Conservation (phyloP, 2,888 invertebrate genomes). For the Gastrophysa polygoni region DNA sequence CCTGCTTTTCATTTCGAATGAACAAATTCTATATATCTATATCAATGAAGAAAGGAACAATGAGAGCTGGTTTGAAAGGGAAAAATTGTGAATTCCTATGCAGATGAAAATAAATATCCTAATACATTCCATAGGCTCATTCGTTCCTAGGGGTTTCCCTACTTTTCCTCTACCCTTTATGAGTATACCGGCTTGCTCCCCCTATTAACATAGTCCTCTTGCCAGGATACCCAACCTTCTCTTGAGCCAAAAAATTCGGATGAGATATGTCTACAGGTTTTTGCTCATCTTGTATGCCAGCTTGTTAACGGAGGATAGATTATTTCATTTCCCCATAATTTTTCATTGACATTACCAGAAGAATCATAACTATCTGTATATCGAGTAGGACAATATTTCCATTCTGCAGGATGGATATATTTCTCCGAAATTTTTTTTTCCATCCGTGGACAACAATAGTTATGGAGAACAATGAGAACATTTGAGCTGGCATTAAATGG, state of each 20-base stretch:
- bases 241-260: neutral
- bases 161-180: neutral
- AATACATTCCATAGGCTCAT: no score
- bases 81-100: no score
- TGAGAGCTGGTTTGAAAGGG: no score
- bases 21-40: no score
- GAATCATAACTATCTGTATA: neutral
- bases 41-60: no score
- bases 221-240: neutral
- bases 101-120: no score
- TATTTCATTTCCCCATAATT: neutral
- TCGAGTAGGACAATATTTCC: slow-evolving; percentile 15
- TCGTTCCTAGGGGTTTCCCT: no score
- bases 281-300: neutral
- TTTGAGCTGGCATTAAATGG: slow-evolving; percentile 14
- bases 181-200: neutral
- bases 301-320: neutral
- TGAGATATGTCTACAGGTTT: neutral
- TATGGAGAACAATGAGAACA: slow-evolving; percentile 30
- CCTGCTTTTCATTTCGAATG: no score
- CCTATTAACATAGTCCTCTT: neutral
- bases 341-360: neutral
- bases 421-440: slow-evolving; percentile 28
- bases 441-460: no score
- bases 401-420: no score